These are phyloP conservation scores for Dendrolimus houi DNA, from an alignment of 2,888 invertebrate genomes.

Conservation along the genomic window DNA sequence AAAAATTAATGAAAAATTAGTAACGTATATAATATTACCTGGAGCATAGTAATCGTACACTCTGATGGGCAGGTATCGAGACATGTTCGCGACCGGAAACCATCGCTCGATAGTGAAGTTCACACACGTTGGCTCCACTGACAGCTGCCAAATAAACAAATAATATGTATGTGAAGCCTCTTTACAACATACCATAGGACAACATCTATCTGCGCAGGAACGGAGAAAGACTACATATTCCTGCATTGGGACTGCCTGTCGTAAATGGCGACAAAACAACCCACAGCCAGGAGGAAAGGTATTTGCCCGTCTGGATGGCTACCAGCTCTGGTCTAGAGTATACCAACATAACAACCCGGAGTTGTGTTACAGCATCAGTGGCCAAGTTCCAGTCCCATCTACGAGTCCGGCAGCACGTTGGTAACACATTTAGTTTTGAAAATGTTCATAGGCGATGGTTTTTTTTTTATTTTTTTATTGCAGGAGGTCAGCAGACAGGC, in stretches of 20 bases:
- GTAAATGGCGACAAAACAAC: not conserved
- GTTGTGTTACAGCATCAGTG: not conserved
- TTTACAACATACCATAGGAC: no score
- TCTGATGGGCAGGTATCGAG: slow-evolving; percentile 90
- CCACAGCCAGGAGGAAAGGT: not conserved
- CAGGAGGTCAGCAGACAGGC: no score
- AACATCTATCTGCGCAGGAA: not conserved
- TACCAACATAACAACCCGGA: not conserved
- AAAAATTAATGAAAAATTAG: slow-evolving; percentile 1
- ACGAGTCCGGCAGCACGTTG: not conserved
- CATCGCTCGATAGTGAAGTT: slow-evolving; percentile 95
- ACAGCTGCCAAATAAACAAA: slow-evolving; percentile 78
- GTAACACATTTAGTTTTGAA: not conserved
- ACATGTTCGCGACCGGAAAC: slow-evolving; percentile 98
- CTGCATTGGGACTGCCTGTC: not conserved
- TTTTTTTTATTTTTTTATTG: no score
- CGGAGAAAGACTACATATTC: not conserved
- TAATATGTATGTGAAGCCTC: slow-evolving; percentile 34
- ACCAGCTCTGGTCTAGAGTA: not conserved
- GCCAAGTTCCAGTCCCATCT: not conserved
- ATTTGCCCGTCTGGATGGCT: not conserved
- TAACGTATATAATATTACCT: slow-evolving; percentile 72
- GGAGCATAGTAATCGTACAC: slow-evolving; percentile 98
- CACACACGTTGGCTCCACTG: slow-evolving; percentile 89
- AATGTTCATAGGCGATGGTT: not conserved